phyloP scores from a whole-genome alignment of 2,888 invertebrate species.

The Pyralis farinalis region DNA sequence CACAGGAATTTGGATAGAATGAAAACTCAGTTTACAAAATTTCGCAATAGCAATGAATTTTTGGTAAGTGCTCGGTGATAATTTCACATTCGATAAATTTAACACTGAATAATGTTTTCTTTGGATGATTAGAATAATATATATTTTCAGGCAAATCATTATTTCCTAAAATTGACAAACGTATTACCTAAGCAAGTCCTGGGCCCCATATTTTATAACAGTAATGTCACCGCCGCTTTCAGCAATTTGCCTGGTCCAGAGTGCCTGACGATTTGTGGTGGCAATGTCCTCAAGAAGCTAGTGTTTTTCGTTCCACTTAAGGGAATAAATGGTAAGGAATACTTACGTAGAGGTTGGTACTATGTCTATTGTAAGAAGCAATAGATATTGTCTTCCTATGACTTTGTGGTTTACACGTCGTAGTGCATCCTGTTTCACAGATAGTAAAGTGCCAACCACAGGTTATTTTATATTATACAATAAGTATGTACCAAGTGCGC shows the following conservation, averaged over 20 bases:
- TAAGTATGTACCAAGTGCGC: too few species aligned
- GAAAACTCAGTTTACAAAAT: slow-evolving; percentile 36
- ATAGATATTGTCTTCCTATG: slow-evolving; percentile 9
- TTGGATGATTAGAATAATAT: too few species aligned
- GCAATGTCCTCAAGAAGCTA: slow-evolving; percentile 57
- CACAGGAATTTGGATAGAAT: slow-evolving; percentile 38
- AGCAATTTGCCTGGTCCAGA: slow-evolving; percentile 77
- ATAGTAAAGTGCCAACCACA: slow-evolving; percentile 2
- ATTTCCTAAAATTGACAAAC: slow-evolving; percentile 60
- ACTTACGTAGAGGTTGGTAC: too few species aligned
- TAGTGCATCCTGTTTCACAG: slow-evolving; percentile 1
- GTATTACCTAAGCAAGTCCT: slow-evolving; percentile 62
- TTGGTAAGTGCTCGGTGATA: slow-evolving; percentile 42
- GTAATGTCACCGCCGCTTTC: slow-evolving; percentile 68
- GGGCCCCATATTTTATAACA: slow-evolving; percentile 52
- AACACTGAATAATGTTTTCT: too few species aligned
- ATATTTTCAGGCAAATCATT: slow-evolving; percentile 65
- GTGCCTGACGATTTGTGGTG: slow-evolving; percentile 51
- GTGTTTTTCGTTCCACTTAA: slow-evolving; percentile 77
- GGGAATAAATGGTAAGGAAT: slow-evolving; percentile 62
- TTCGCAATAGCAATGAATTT: slow-evolving; percentile 61
- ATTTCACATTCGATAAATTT: too few species aligned
- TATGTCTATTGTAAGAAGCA: background rate
- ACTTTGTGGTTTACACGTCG: slow-evolving; percentile 18
- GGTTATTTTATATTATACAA: slow-evolving; percentile 3